Conservation (phyloP, 2,888 invertebrate genomes). For the Criorhina ranunculi region DNA sequence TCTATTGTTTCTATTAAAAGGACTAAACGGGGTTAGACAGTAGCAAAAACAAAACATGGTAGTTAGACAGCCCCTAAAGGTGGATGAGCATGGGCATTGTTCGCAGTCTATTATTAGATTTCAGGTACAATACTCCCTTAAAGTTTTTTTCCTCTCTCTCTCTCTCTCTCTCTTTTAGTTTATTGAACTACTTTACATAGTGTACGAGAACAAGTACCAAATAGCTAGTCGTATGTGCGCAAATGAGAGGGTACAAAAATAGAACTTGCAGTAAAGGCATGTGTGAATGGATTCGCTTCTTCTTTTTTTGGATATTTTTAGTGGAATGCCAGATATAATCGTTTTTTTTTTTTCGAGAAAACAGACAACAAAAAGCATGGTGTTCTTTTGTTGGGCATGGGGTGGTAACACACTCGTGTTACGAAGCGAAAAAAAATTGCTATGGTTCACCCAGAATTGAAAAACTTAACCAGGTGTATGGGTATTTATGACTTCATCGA, state of each 20-base stretch:
- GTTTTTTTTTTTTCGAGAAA: constrained; percentile 31
- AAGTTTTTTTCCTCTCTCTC: constrained; percentile 10
- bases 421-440: constrained; percentile 16
- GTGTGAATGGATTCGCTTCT: constrained; percentile 37
- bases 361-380: constrained; percentile 18
- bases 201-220: constrained; percentile 22
- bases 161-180: not conserved
- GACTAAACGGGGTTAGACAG: constrained; percentile 11
- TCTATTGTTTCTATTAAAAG: too few species aligned
- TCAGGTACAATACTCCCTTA: constrained; percentile 38
- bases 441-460: constrained; percentile 35
- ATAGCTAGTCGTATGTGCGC: constrained; percentile 22
- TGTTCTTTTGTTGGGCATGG: not conserved
- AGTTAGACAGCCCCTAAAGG: too few species aligned
- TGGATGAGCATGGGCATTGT: not conserved
- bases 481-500: constrained; percentile 62
- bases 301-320: constrained; percentile 43
- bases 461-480: constrained; percentile 34
- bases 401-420: not conserved
- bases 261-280: constrained; percentile 49
- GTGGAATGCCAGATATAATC: constrained; percentile 61
- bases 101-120: constrained; percentile 40
- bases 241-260: constrained; percentile 58
- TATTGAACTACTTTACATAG: constrained; percentile 33
- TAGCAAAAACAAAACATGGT: constrained; percentile 11